Evolutionary conservation across 1,140 invertebrate genomes (phyloP).

Genomic region (Lineus longissimus): DNA sequence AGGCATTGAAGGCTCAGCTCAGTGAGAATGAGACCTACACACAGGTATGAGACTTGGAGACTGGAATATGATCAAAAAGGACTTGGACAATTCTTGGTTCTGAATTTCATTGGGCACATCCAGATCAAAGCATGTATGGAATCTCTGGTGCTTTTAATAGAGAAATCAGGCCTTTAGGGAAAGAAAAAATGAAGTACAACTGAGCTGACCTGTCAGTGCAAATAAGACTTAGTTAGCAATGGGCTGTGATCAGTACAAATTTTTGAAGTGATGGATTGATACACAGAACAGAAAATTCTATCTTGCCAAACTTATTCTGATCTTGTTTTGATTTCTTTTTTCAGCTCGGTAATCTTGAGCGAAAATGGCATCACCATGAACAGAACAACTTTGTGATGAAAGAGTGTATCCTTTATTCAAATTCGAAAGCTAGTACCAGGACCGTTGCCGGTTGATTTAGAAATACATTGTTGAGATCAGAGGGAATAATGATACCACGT

Average conservation of each 20-base stretch:
- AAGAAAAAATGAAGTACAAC: too few species aligned
- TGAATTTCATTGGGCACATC: background rate
- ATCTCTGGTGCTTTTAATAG: background rate
- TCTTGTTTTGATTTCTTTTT: slow-evolving; percentile 25
- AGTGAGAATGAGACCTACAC: slow-evolving; percentile 67
- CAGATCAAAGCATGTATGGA: background rate
- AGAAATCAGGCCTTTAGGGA: too few species aligned
- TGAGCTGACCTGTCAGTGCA: too few species aligned
- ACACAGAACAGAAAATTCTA: too few species aligned
- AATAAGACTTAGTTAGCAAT: too few species aligned
- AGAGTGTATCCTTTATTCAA: slow-evolving; percentile 55
- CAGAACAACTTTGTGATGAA: slow-evolving; percentile 63
- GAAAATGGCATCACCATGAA: slow-evolving; percentile 64
- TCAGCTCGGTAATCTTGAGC: slow-evolving; percentile 63
- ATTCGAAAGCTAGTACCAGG: background rate
- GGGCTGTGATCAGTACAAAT: too few species aligned
- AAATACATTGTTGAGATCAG: background rate
- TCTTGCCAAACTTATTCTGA: too few species aligned
- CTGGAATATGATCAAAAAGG: background rate
- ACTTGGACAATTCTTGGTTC: background rate
- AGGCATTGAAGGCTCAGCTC: slow-evolving; percentile 58
- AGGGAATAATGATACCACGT: too few species aligned
- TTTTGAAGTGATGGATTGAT: too few species aligned
- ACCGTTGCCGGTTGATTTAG: background rate
- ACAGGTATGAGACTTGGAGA: slow-evolving; percentile 48